Conservation (phyloP, 2,888 invertebrate species). For the Hofmannophila pseudospretella region DNA sequence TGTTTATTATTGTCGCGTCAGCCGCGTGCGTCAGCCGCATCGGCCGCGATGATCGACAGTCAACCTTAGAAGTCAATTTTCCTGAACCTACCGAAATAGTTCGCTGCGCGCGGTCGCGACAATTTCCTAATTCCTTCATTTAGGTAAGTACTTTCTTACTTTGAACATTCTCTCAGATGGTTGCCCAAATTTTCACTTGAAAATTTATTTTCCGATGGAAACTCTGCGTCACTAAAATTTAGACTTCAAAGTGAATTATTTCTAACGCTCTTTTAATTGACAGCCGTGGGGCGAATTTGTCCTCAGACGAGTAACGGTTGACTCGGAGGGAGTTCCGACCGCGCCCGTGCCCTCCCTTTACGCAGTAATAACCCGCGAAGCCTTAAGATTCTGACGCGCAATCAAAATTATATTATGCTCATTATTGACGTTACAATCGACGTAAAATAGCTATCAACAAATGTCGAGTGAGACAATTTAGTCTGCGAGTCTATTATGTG, state of each 20-base stretch:
- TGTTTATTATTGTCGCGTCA: no score
- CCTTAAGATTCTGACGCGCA: neutral
- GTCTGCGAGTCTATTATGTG: no score
- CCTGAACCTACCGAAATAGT: slow-evolving; percentile 5
- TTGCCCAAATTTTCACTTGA: slow-evolving; percentile 3
- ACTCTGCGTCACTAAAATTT: slow-evolving; percentile 16
- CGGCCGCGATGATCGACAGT: no score
- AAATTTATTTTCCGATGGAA: slow-evolving; percentile 10
- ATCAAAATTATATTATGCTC: neutral
- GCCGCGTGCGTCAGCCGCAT: no score
- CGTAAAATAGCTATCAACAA: no score
- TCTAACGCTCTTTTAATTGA: slow-evolving; percentile 29
- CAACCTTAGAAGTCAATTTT: no score
- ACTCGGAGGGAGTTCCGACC: neutral
- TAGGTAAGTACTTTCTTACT: no score
- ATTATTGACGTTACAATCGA: no score
- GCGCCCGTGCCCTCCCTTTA: neutral
- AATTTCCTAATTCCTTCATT: slow-evolving; percentile 6
- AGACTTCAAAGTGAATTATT: slow-evolving; percentile 25
- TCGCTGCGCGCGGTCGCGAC: neutral
- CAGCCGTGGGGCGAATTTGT: slow-evolving; percentile 14
- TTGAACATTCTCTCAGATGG: slow-evolving; percentile 1
- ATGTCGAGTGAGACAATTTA: no score
- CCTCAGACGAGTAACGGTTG: slow-evolving; percentile 5
- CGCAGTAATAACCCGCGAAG: neutral